These are phyloP conservation scores for Eolophus roseicapilla DNA, from an alignment of 2,113 vertebrate species.

Conservation along the genomic window DNA sequence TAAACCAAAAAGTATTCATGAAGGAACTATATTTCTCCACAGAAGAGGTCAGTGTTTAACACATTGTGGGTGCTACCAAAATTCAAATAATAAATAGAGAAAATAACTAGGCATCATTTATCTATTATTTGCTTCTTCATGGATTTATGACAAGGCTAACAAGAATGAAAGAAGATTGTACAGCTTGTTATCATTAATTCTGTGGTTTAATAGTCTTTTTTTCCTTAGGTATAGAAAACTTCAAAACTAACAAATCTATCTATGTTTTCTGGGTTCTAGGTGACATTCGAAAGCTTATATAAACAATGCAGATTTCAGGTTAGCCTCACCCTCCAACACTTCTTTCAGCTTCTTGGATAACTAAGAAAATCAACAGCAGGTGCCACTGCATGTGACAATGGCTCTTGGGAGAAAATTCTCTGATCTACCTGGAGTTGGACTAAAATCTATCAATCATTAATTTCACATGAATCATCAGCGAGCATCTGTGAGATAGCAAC, in stretches of 20 bases:
- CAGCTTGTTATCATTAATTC: background rate
- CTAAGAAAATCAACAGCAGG: background rate
- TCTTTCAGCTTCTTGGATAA: background rate
- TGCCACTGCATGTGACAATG: background rate
- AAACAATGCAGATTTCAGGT: background rate
- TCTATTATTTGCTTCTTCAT: background rate
- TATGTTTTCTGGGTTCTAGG: background rate
- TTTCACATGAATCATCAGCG: background rate
- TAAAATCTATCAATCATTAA: conserved; percentile 34
- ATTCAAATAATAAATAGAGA: background rate
- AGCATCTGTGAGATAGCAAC: conserved; percentile 1
- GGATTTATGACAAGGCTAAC: background rate
- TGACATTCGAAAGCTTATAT: background rate
- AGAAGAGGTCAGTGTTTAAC: background rate
- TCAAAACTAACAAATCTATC: background rate
- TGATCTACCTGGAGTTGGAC: background rate
- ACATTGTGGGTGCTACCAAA: background rate
- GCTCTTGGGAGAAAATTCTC: conserved; percentile 3
- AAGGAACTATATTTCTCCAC: background rate
- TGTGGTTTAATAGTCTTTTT: background rate
- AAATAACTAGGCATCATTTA: background rate
- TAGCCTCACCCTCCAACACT: background rate
- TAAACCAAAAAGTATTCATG: background rate
- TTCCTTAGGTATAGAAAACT: background rate
- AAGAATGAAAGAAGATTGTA: background rate